phyloP scores from a whole-genome alignment of 2,797 vertebrate species.

The Poeciliopsis presidionis region DNA sequence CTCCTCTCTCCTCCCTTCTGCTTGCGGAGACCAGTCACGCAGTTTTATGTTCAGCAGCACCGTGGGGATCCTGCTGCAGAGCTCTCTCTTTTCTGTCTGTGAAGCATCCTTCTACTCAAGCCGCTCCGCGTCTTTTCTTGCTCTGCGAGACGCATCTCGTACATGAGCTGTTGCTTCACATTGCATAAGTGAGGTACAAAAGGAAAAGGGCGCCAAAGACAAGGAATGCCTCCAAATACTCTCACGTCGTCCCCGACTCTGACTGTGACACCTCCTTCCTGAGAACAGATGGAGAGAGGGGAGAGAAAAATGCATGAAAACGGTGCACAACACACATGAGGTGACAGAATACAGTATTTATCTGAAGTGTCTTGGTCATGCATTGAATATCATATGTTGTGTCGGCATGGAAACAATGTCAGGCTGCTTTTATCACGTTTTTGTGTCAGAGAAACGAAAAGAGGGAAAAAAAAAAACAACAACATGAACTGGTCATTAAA shows the following conservation, averaged over 20 bases:
- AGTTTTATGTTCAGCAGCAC: conserved; percentile 70
- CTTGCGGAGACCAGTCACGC: conserved; percentile 79
- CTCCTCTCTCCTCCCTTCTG: conserved; percentile 62
- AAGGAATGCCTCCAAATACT: conserved; percentile 38
- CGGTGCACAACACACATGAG: conserved; percentile 10
- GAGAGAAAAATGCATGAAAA: conserved; percentile 19
- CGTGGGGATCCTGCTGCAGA: conserved; percentile 77
- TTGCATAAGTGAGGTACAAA: conserved; percentile 32
- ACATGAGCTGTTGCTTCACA: conserved; percentile 30
- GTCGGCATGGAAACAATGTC: conserved; percentile 11
- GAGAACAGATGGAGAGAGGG: conserved; percentile 46
- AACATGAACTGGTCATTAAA: conserved; percentile 65
- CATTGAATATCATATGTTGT: conserved; percentile 5
- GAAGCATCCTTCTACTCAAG: conserved; percentile 46
- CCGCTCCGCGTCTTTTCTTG: conserved; percentile 28
- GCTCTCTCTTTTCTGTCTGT: conserved; percentile 61
- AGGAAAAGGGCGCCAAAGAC: conserved; percentile 39
- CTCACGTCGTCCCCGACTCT: conserved; percentile 35
- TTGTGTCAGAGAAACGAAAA: conserved; percentile 32
- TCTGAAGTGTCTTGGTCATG: neutral
- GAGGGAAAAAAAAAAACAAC: conserved; percentile 12
- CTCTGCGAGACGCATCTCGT: conserved; percentile 21
- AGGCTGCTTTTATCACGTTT: conserved; percentile 27
- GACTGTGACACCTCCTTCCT: conserved; percentile 59
- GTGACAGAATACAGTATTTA: neutral